Evolutionary conservation across 2,113 vertebrate genomes (phyloP).

Genomic region (Mesitornis unicolor): DNA sequence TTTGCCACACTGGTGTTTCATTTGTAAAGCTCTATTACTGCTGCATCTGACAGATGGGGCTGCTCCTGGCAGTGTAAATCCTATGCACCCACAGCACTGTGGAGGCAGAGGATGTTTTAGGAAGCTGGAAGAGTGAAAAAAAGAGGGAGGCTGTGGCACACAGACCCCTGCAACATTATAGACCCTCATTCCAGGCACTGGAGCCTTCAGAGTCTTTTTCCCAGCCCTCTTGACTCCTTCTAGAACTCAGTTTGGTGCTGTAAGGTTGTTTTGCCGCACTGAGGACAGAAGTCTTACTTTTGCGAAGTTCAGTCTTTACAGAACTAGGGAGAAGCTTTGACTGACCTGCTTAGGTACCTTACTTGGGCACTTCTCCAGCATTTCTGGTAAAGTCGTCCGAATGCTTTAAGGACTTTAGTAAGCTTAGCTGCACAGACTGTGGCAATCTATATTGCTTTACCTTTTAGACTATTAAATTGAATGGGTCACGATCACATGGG

Average conservation of each 20-base stretch:
- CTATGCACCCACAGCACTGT: fast-evolving
- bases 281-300: neutral
- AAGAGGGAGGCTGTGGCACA: neutral
- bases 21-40: neutral
- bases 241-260: neutral
- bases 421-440: neutral
- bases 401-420: neutral
- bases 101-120: neutral
- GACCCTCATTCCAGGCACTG: neutral
- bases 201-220: neutral
- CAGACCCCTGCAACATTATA: neutral
- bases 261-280: neutral
- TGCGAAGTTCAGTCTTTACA: neutral
- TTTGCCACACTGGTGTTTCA: neutral
- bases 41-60: fast-evolving
- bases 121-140: neutral
- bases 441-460: neutral
- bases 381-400: neutral
- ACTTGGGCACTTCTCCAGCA: neutral
- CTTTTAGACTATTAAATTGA: neutral
- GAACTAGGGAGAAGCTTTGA: neutral
- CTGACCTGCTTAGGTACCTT: neutral
- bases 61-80: neutral
- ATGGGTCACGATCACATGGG: neutral
- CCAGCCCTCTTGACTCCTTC: neutral